These are phyloP conservation scores for Oscheius sp. DNA, from an alignment of 2,888 invertebrate genomes.

Conservation along the genomic window DNA sequence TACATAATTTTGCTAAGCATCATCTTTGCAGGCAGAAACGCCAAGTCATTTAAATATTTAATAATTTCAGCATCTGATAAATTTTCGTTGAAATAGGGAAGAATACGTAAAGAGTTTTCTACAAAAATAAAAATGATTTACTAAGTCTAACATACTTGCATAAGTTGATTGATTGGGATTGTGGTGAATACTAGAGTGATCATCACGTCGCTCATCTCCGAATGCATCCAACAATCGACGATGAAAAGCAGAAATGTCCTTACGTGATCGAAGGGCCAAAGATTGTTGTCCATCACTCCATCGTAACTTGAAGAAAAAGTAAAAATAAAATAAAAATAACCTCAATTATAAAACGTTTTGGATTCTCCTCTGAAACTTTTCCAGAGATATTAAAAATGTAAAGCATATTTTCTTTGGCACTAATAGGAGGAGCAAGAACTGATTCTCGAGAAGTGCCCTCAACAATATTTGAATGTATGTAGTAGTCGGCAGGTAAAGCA, in stretches of 20 bases:
- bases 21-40: conserved; percentile 53
- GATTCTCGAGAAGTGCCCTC: too few species aligned
- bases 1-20: conserved; percentile 47
- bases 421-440: too few species aligned
- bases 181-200: background rate
- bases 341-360: conserved; percentile 33
- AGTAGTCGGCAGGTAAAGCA: too few species aligned
- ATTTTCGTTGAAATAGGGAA: conserved; percentile 40
- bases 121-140: background rate
- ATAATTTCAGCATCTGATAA: conserved; percentile 31
- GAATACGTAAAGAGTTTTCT: conserved; percentile 24
- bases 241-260: conserved; percentile 40
- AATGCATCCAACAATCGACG: conserved; percentile 45
- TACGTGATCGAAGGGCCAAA: conserved; percentile 32
- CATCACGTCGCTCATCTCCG: conserved; percentile 42
- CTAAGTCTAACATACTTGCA: too few species aligned
- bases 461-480: too few species aligned
- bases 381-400: too few species aligned
- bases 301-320: conserved; percentile 34
- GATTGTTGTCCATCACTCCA: conserved; percentile 49
- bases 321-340: conserved; percentile 14
- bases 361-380: too few species aligned
- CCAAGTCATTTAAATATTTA: conserved; percentile 52
- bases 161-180: too few species aligned
- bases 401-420: too few species aligned